Evolutionary conservation across 1,140 invertebrate species (phyloP), one percentile per base, ranked within the genome.

Genomic region (Oryctes rhinoceros): DNA sequence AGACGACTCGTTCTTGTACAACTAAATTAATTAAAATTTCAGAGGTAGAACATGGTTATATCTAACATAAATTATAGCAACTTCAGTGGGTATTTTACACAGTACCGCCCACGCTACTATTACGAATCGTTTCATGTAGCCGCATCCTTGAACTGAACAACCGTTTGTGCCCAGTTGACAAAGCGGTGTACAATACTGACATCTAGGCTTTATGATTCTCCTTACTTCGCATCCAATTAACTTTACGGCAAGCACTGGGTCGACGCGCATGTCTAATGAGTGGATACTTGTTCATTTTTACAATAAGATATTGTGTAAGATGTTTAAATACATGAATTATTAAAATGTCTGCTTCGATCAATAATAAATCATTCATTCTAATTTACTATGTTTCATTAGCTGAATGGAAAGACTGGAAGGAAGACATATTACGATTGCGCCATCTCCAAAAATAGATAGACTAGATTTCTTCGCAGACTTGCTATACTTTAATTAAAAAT

Each of bases 141-240:
- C 65, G 65, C 65, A 71, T 71, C 65, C 65, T 71, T 71, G 65
- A 71, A 71, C 65, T 71, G 65, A 71, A 37, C 65, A 71, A 71
- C 20, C 24, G 65, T 35, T 30, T 71, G 20, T 15, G 65, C 35
- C 65, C 9, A 30, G 65, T 71, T 71, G 65, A 71, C 65, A 71
- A 71, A 71, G 65, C 65, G 20, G 7, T 9, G 20, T 71, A 71
- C 20, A 37, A 71, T 71, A 71, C 24, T 71, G 65, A 35, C 65
- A 71, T 71, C 65, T 71, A 71, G 65, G 65, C 35, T 30, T 5
- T 37, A 71, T 35, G 65, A 71, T 71, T 71, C 35, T 71, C 24
- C 65, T 71, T 71, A 37, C 6, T 71, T 71, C 65, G 65, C 35
- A 71, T 71, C 65, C 65, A 71, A 71, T 71, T 71, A 71, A 37